These are phyloP conservation scores for Brachyhypopomus occidentalis DNA, from an alignment of 2,113 vertebrate species.

Conservation along the genomic window DNA sequence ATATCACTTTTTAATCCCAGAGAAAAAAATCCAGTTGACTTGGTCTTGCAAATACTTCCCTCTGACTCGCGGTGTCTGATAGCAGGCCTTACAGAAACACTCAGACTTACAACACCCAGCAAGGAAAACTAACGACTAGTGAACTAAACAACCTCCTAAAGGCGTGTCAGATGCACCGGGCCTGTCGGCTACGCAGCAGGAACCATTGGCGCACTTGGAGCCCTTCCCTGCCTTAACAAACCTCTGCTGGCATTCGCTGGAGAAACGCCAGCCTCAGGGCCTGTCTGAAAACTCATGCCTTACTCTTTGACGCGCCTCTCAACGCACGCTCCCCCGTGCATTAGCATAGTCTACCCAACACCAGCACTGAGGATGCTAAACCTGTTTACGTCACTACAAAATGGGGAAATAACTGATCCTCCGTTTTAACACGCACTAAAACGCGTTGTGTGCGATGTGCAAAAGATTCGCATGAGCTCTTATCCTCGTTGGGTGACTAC, in stretches of 20 bases:
- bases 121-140: conserved; percentile 58
- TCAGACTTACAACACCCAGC: conserved; percentile 21
- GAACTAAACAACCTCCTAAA: conserved; percentile 54
- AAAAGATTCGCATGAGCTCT: conserved; percentile 25
- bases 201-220: conserved; percentile 25
- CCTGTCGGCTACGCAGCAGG: conserved; percentile 56
- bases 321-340: not conserved
- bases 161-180: conserved; percentile 59
- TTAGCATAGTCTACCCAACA: not conserved
- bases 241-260: conserved; percentile 53
- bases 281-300: conserved; percentile 32
- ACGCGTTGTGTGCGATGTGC: conserved; percentile 16
- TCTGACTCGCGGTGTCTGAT: not conserved
- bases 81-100: not conserved
- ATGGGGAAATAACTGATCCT: not conserved
- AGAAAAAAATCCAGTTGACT: not conserved
- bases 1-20: not conserved
- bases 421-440: not conserved
- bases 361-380: not conserved
- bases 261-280: conserved; percentile 56
- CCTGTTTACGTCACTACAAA: not conserved
- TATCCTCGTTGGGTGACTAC: not conserved
- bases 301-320: not conserved
- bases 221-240: conserved; percentile 40
- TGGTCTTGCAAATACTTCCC: not conserved